These are phyloP conservation scores for Oryzias dopingdopingensis DNA, from an alignment of 2,797 vertebrate species.

Conservation along the genomic window DNA sequence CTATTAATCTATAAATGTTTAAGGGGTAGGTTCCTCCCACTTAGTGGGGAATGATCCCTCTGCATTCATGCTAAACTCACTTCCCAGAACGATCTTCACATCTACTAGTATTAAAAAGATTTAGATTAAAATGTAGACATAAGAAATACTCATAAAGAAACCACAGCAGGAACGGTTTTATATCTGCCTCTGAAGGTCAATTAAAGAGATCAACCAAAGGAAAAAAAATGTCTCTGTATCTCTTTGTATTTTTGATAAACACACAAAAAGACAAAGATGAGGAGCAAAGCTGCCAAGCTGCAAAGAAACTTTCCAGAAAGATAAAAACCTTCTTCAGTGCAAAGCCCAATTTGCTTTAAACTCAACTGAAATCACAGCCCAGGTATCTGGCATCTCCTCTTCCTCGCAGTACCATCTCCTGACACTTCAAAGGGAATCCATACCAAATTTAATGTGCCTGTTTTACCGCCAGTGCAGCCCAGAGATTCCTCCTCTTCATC, in stretches of 20 bases:
- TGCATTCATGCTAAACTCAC: too few species aligned
- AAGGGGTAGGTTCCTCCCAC: too few species aligned
- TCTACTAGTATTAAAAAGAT: too few species aligned
- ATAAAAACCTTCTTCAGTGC: not conserved
- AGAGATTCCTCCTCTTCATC: constrained; percentile 26
- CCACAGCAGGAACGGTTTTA: not conserved
- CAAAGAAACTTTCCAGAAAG: constrained; percentile 1
- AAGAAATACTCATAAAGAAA: not conserved
- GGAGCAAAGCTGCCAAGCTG: not conserved
- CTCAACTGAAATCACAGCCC: constrained; percentile 2
- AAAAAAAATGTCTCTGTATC: not conserved
- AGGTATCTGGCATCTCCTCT: constrained; percentile 7
- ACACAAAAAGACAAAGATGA: not conserved
- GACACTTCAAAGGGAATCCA: constrained; percentile 70
- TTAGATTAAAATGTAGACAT: not conserved
- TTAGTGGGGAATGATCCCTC: too few species aligned
- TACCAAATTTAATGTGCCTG: constrained; percentile 56
- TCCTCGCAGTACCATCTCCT: constrained; percentile 44
- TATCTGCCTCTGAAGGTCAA: not conserved
- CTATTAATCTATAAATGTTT: too few species aligned
- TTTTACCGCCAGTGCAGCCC: constrained; percentile 41
- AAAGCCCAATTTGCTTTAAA: constrained; percentile 1
- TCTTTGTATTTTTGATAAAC: not conserved
- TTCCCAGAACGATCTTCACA: too few species aligned
- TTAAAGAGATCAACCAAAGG: not conserved